Conservation (phyloP, 2,797 vertebrate genomes). For the Setipinna tenuifilis region DNA sequence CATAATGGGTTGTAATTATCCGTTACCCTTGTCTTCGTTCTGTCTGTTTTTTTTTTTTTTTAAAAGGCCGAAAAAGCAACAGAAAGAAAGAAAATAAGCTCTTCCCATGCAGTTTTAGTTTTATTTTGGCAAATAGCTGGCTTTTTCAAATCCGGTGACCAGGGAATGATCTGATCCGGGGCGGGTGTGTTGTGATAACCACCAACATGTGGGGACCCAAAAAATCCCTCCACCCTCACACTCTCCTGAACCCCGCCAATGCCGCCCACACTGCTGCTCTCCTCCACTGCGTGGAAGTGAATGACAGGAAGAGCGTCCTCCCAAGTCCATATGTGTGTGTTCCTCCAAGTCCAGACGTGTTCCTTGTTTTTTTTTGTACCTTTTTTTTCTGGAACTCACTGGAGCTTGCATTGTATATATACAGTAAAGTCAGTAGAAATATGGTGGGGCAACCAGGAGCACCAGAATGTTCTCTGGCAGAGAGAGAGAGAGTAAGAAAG, state of each 20-base stretch:
- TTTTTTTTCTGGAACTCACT: slow-evolving; percentile 31
- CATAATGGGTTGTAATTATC: not conserved
- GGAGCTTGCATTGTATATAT: slow-evolving; percentile 39
- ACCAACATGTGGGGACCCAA: slow-evolving; percentile 40
- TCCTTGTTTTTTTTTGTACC: slow-evolving; percentile 33
- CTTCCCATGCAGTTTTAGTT: not conserved
- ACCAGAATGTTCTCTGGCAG: slow-evolving; percentile 38
- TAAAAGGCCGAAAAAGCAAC: not conserved
- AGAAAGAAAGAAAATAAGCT: not conserved
- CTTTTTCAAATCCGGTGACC: slow-evolving; percentile 6
- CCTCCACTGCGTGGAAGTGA: not conserved
- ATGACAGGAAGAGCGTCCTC: not conserved
- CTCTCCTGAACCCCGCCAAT: not conserved
- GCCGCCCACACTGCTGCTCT: not conserved
- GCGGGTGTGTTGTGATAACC: slow-evolving; percentile 49
- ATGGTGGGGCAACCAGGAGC: slow-evolving; percentile 49
- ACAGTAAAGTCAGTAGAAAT: slow-evolving; percentile 46
- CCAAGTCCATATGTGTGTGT: not conserved
- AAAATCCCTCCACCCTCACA: not conserved
- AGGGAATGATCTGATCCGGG: not conserved
- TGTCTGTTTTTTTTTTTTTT: not conserved
- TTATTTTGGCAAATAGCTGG: not conserved
- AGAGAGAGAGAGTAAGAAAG: not conserved
- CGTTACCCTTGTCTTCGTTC: not conserved
- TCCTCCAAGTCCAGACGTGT: not conserved